phyloP scores from a whole-genome alignment of 2,113 vertebrate genomes.

The Phalacrocorax carbo region DNA sequence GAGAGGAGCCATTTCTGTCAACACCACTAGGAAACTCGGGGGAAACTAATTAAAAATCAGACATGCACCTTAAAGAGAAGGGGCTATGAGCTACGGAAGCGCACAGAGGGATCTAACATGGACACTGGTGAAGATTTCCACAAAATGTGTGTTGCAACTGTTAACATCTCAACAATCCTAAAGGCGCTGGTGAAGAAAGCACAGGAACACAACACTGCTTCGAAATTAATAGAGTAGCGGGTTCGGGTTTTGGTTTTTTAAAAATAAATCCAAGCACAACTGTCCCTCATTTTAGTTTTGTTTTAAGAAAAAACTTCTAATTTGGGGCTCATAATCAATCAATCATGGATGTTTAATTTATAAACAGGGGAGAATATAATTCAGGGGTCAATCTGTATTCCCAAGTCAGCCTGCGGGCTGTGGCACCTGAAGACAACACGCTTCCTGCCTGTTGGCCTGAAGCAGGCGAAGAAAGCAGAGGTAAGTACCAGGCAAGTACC shows the following conservation, averaged over 20 bases:
- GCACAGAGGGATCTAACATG: not conserved
- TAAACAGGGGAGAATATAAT: not conserved
- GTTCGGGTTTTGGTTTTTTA: too few species aligned
- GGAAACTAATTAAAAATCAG: not conserved
- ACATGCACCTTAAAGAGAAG: not conserved
- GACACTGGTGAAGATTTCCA: not conserved
- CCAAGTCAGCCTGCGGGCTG: not conserved
- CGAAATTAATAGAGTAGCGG: not conserved
- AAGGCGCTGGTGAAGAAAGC: not conserved
- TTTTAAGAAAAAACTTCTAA: not conserved
- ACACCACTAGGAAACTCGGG: not conserved
- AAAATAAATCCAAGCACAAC: not conserved
- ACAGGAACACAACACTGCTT: not conserved
- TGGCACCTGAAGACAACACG: not conserved
- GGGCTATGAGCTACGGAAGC: not conserved
- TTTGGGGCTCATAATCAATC: not conserved
- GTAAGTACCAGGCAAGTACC: not conserved
- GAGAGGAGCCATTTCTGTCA: not conserved
- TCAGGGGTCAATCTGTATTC: not conserved
- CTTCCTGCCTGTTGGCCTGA: not conserved
- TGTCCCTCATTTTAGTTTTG: not conserved
- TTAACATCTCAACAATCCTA: not conserved
- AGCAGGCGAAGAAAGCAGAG: not conserved
- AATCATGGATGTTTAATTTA: not conserved
- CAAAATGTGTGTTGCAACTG: not conserved